phyloP scores from a whole-genome alignment of 1,140 invertebrate genomes.

The Zaprionus tsacasi region DNA sequence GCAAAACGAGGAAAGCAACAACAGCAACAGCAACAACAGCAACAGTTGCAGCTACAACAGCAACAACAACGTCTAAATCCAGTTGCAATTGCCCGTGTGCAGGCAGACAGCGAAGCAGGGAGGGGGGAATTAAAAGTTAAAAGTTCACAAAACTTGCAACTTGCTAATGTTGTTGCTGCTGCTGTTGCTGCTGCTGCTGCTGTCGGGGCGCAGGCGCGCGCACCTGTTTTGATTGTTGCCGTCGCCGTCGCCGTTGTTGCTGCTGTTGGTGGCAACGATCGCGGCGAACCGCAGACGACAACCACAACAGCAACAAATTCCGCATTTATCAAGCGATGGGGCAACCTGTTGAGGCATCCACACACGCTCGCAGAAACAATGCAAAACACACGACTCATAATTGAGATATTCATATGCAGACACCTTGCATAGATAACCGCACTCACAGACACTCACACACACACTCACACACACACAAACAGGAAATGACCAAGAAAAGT shows the following conservation, averaged over 20 bases:
- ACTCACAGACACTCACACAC: not conserved
- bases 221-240: slow-evolving; percentile 48
- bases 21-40: slow-evolving; percentile 10
- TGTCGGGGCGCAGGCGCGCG: slow-evolving; percentile 27
- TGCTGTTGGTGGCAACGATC: slow-evolving; percentile 47
- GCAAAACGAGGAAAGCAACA: slow-evolving; percentile 30
- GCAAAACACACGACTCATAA: slow-evolving; percentile 32
- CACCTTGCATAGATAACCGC: slow-evolving; percentile 5
- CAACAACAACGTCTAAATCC: slow-evolving; percentile 24
- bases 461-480: not conserved
- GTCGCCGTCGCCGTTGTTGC: slow-evolving; percentile 25
- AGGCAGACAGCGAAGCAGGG: not conserved
- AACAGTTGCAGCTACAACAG: slow-evolving; percentile 30
- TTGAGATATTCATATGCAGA: slow-evolving; percentile 43
- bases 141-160: slow-evolving; percentile 60
- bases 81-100: slow-evolving; percentile 19
- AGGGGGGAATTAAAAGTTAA: slow-evolving; percentile 39
- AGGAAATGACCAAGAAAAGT: slow-evolving; percentile 33
- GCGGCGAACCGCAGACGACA: slow-evolving; percentile 34
- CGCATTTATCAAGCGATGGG: slow-evolving; percentile 52
- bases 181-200: slow-evolving; percentile 13
- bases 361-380: not conserved
- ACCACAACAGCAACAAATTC: slow-evolving; percentile 57
- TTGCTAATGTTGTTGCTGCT: slow-evolving; percentile 14
- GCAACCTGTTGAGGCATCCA: slow-evolving; percentile 24